Conservation (phyloP, 2,888 invertebrate genomes). For the Spodoptera littoralis region DNA sequence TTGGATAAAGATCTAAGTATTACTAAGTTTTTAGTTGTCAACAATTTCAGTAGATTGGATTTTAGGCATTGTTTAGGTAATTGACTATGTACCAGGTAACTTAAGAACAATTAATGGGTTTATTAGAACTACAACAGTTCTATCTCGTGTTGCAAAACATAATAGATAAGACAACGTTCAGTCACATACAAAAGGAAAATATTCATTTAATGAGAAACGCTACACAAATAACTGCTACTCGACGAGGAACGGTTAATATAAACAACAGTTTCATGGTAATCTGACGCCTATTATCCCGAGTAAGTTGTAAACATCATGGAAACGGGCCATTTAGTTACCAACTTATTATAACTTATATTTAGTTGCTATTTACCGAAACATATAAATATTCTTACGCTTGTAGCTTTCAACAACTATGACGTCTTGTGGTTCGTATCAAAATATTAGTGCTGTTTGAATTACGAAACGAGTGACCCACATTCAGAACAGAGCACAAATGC, state of each 20-base stretch:
- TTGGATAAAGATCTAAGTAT: no score
- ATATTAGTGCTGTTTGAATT: constrained; percentile 16
- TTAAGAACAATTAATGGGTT: no score
- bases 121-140: no score
- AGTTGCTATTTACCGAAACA: constrained; percentile 18
- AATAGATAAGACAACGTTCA: not conserved
- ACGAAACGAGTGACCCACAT: constrained; percentile 14
- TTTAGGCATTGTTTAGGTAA: no score
- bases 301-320: constrained; percentile 29
- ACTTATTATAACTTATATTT: constrained; percentile 15
- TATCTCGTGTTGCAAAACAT: no score
- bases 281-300: constrained; percentile 35
- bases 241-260: constrained; percentile 30
- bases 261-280: constrained; percentile 41
- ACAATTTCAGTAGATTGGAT: no score
- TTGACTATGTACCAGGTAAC: no score
- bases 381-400: constrained; percentile 17
- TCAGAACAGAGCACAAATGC: constrained; percentile 14
- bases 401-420: constrained; percentile 28
- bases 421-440: constrained; percentile 10
- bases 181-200: not conserved
- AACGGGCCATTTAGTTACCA: constrained; percentile 26
- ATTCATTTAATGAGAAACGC: constrained; percentile 7
- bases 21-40: no score
- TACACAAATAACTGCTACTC: constrained; percentile 25